These are phyloP conservation scores for Octodon degus DNA, from an alignment of 2,113 vertebrate genomes.

Conservation along the genomic window DNA sequence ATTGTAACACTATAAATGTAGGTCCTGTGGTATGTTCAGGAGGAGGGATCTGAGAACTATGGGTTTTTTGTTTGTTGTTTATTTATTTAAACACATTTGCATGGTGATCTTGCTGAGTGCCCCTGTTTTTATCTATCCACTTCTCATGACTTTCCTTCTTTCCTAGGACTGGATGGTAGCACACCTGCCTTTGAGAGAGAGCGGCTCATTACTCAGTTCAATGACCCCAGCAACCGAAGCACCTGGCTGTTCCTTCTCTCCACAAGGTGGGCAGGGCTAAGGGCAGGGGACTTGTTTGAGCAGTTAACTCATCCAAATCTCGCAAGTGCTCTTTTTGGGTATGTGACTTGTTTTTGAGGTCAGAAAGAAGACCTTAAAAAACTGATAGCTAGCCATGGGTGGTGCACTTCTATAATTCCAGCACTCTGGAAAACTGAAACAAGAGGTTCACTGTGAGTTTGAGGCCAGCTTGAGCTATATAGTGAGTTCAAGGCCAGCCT, in stretches of 20 bases:
- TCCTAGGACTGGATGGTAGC: constrained; percentile 95
- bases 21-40: background rate
- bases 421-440: background rate
- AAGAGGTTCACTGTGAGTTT: background rate
- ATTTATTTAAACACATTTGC: constrained; percentile 23
- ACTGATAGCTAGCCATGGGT: background rate
- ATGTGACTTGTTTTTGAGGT: constrained; percentile 44
- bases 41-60: background rate
- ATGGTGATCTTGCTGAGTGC: background rate
- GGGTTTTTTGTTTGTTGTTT: background rate
- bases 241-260: constrained; percentile 97
- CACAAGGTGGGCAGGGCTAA: constrained; percentile 90
- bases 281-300: background rate
- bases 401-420: background rate
- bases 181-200: constrained; percentile 97
- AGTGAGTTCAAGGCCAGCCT: background rate
- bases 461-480: background rate
- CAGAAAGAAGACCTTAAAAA: background rate
- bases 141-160: constrained; percentile 46
- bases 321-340: constrained; percentile 34
- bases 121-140: background rate
- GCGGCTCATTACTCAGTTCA: constrained; percentile 98
- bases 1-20: background rate
- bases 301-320: background rate
- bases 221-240: constrained; percentile 92